Conservation (phyloP, 2,888 invertebrate species). For the Cheilosia impressa region DNA sequence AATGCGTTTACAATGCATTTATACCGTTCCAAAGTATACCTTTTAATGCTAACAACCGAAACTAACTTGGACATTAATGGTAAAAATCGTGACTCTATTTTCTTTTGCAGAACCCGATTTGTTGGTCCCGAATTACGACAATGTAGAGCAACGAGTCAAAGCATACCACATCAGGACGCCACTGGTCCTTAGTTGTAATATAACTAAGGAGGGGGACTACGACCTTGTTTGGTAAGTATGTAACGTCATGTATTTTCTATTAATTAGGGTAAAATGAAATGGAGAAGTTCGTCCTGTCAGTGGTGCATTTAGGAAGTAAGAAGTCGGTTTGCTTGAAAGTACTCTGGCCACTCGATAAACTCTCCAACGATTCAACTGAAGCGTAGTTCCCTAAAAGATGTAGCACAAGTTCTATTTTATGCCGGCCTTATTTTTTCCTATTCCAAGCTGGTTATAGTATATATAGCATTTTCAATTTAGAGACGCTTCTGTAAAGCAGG, state of each 20-base stretch:
- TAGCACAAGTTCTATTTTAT: no score
- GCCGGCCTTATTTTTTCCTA: no score
- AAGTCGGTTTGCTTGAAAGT: no score
- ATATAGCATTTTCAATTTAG: no score
- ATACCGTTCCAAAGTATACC: background rate
- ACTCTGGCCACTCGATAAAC: no score
- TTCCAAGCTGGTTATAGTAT: no score
- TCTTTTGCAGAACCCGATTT: constrained; percentile 80
- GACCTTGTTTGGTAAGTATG: constrained; percentile 80
- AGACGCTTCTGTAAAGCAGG: no score
- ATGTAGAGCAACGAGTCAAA: constrained; percentile 80
- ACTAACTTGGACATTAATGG: background rate
- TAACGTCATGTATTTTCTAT: constrained; percentile 4
- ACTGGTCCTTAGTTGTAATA: constrained; percentile 82
- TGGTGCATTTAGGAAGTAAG: no score
- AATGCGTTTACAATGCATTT: background rate
- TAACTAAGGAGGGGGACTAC: constrained; percentile 79
- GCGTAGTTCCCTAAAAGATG: no score
- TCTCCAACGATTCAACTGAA: no score
- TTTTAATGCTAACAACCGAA: background rate
- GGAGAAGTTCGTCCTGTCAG: no score
- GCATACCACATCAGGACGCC: constrained; percentile 81
- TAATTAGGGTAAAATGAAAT: no score
- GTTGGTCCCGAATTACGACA: constrained; percentile 83
- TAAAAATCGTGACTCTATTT: background rate